Evolutionary conservation across 2,888 invertebrate genomes (phyloP).

Genomic region (Aporophyla nigra): DNA sequence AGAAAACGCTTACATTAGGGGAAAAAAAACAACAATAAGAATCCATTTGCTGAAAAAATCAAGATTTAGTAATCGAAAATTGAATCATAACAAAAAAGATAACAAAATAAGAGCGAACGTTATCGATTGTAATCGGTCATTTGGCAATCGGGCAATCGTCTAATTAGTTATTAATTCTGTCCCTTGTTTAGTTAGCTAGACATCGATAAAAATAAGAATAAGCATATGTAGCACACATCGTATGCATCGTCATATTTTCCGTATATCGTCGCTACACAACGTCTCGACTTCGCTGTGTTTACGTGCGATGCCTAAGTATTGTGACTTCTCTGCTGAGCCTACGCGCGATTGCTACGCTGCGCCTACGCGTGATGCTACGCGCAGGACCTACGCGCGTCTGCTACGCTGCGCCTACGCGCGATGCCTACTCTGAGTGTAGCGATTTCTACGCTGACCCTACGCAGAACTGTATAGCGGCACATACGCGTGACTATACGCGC

Average conservation of each 20-base stretch:
- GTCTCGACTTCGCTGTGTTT: too few species aligned
- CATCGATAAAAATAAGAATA: constrained; percentile 12
- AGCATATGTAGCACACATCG: not conserved
- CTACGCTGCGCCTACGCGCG: constrained; percentile 1
- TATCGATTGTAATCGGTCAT: constrained; percentile 34
- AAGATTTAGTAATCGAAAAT: not conserved
- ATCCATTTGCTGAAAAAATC: not conserved
- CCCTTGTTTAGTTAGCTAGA: not conserved
- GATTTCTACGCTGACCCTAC: not conserved
- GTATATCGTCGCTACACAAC: too few species aligned
- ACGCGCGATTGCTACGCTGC: not conserved
- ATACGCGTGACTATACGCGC: not conserved
- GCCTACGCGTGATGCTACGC: not conserved
- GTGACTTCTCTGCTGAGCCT: not conserved
- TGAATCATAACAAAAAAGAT: constrained; percentile 8
- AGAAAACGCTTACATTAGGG: not conserved
- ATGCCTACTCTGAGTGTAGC: too few species aligned
- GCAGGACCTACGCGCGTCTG: not conserved
- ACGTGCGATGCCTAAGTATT: not conserved
- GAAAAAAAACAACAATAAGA: not conserved
- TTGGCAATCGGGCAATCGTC: constrained; percentile 12
- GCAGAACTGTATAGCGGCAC: too few species aligned
- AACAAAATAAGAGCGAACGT: not conserved
- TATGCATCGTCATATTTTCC: too few species aligned
- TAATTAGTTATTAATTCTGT: constrained; percentile 13